Evolutionary conservation across 2,797 vertebrate species (phyloP).

Genomic region (Sebastes hopkinsi): DNA sequence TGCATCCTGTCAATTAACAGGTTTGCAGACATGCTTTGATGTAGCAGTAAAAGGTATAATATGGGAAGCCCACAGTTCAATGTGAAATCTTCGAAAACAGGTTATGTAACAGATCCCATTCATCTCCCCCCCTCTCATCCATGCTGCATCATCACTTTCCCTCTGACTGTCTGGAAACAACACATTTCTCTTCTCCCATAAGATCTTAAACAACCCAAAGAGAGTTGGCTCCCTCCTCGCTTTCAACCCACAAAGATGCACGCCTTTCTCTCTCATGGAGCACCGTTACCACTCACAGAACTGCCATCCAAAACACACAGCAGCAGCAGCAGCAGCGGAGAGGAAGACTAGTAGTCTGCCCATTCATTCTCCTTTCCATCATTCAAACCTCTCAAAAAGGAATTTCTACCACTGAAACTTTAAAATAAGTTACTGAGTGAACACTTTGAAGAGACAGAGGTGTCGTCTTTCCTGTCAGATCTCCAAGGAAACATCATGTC

Average conservation of each 20-base stretch:
- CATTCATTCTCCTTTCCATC: slow-evolving; percentile 30
- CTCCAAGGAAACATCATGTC: slow-evolving; percentile 38
- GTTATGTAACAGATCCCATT: slow-evolving; percentile 81
- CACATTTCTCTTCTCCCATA: slow-evolving; percentile 76
- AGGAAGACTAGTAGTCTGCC: slow-evolving; percentile 54
- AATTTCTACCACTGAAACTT: slow-evolving; percentile 3
- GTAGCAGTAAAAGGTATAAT: slow-evolving; percentile 9
- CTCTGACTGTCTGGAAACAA: slow-evolving; percentile 77
- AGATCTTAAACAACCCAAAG: slow-evolving; percentile 73
- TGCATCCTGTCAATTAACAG: not conserved
- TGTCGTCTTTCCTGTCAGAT: slow-evolving; percentile 23
- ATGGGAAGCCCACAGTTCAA: slow-evolving; percentile 41
- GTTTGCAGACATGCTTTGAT: slow-evolving; percentile 7
- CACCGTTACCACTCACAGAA: slow-evolving; percentile 54
- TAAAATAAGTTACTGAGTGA: slow-evolving; percentile 9
- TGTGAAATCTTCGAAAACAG: slow-evolving; percentile 72
- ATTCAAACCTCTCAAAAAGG: slow-evolving; percentile 19
- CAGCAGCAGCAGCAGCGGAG: slow-evolving; percentile 56
- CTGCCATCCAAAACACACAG: slow-evolving; percentile 70
- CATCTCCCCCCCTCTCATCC: slow-evolving; percentile 70
- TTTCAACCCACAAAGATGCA: slow-evolving; percentile 70
- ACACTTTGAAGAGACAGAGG: not conserved
- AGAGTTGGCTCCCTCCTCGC: slow-evolving; percentile 66
- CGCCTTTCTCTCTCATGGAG: slow-evolving; percentile 62
- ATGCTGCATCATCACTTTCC: slow-evolving; percentile 82